A percentile compares a stretch with the other conserved stretches of the same genome.
Evolutionary conservation across 2,113 vertebrate species (phyloP).

Genomic region (Phocoena sinus): DNA sequence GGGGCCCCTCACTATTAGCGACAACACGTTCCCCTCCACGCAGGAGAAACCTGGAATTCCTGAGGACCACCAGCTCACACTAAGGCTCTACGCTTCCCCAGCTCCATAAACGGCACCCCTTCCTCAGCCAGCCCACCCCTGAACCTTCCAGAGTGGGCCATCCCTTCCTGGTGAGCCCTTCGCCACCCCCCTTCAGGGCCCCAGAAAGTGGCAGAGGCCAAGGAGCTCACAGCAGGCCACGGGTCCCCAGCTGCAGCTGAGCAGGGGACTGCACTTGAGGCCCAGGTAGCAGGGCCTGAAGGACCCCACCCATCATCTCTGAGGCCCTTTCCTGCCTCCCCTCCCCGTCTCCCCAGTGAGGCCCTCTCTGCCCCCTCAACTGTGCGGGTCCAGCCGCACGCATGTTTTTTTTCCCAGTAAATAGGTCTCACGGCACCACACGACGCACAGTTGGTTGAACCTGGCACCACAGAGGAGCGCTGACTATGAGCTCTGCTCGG

Average conservation of each 20-base stretch:
- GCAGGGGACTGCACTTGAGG: background rate
- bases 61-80: background rate
- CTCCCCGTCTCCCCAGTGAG: background rate
- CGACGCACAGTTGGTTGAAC: background rate
- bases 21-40: background rate
- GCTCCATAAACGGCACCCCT: accelerated
- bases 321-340: background rate
- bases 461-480: background rate
- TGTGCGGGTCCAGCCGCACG: too few species aligned
- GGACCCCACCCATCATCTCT: accelerated
- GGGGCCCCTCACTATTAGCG: too few species aligned
- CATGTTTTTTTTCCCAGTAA: background rate
- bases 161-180: background rate
- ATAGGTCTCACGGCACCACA: background rate
- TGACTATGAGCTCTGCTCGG: background rate
- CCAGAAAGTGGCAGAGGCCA: background rate
- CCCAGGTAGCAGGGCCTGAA: background rate
- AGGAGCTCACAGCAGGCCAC: background rate
- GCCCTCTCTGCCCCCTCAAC: background rate
- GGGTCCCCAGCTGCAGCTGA: too few species aligned
- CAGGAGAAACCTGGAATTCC: background rate
- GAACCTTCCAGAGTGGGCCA: background rate
- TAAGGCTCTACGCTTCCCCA: too few species aligned
- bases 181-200: too few species aligned
- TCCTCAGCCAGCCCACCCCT: background rate